These are phyloP conservation scores for Butastur rufipennis DNA, from an alignment of 2,113 vertebrate species.

Conservation along the genomic window DNA sequence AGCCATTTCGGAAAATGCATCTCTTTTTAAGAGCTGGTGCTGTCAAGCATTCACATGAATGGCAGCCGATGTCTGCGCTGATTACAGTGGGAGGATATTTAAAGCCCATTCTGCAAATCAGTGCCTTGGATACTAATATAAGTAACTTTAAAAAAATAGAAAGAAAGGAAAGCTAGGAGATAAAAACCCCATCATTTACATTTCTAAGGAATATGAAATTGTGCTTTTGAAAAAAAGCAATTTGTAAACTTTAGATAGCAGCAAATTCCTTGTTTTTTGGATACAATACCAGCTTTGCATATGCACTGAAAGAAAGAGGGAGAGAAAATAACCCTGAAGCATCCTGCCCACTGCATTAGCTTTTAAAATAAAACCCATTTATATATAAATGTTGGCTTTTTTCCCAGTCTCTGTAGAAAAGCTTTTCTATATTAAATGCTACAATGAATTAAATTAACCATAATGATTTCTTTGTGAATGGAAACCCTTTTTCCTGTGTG, in stretches of 20 bases:
- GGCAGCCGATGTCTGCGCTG: not conserved
- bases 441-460: slow-evolving; percentile 85
- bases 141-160: slow-evolving; percentile 16
- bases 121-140: slow-evolving; percentile 34
- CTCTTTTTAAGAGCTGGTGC: not conserved
- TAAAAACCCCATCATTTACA: slow-evolving; percentile 57
- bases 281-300: slow-evolving; percentile 66
- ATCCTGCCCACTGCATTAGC: slow-evolving; percentile 75
- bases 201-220: slow-evolving; percentile 65
- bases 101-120: slow-evolving; percentile 21
- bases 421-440: slow-evolving; percentile 83
- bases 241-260: slow-evolving; percentile 71
- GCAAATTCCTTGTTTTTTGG: slow-evolving; percentile 63
- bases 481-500: slow-evolving; percentile 72
- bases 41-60: not conserved
- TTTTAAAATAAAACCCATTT: slow-evolving; percentile 84
- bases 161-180: slow-evolving; percentile 27
- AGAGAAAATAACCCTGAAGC: slow-evolving; percentile 71
- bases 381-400: slow-evolving; percentile 82
- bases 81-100: not conserved
- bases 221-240: slow-evolving; percentile 63
- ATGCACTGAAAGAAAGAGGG: slow-evolving; percentile 55
- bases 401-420: slow-evolving; percentile 83
- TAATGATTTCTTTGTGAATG: slow-evolving; percentile 85
- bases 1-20: not conserved